A percentile compares a stretch with the other conserved stretches of the same genome.
Conservation (phyloP, 1,140 invertebrate species). For the Cotesia chilonis region DNA sequence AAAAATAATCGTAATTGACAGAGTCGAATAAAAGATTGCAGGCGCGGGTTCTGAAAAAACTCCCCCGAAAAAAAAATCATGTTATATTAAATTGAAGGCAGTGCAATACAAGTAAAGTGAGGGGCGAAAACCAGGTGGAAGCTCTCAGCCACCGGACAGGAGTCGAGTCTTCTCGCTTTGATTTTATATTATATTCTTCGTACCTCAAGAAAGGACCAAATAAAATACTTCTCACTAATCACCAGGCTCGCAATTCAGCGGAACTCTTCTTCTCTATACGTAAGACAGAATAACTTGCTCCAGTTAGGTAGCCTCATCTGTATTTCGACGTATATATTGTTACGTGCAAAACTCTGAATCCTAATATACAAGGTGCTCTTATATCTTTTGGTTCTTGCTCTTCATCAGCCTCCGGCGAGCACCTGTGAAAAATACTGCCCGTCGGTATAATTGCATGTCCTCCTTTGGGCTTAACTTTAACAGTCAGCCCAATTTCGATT, state of each 20-base stretch:
- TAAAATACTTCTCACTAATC: constrained; percentile 44
- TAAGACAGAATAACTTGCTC: constrained; percentile 43
- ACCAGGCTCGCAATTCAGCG: constrained; percentile 33
- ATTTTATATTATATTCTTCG: not conserved
- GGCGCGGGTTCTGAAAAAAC: not conserved
- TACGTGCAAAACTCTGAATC: no score
- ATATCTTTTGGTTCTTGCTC: no score
- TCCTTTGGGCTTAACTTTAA: not conserved
- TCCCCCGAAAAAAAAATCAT: not conserved
- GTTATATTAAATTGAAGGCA: not conserved
- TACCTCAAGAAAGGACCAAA: not conserved
- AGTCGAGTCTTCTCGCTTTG: constrained; percentile 18
- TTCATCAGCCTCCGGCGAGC: constrained; percentile 27
- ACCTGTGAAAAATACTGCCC: constrained; percentile 40
- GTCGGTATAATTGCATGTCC: constrained; percentile 30
- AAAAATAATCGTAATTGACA: constrained; percentile 8
- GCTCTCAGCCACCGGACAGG: constrained; percentile 26
- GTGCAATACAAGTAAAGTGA: not conserved
- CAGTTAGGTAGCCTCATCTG: constrained; percentile 50
- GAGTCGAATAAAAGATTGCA: not conserved
- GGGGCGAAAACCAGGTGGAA: not conserved
- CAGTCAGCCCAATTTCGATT: constrained; percentile 22
- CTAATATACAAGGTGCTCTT: no score
- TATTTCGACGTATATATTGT: no score
- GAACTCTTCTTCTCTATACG: not conserved